Evolutionary conservation across 1,140 invertebrate species (phyloP), one percentile per base, ranked within the genome.

Genomic region (Megalopta genalis): DNA sequence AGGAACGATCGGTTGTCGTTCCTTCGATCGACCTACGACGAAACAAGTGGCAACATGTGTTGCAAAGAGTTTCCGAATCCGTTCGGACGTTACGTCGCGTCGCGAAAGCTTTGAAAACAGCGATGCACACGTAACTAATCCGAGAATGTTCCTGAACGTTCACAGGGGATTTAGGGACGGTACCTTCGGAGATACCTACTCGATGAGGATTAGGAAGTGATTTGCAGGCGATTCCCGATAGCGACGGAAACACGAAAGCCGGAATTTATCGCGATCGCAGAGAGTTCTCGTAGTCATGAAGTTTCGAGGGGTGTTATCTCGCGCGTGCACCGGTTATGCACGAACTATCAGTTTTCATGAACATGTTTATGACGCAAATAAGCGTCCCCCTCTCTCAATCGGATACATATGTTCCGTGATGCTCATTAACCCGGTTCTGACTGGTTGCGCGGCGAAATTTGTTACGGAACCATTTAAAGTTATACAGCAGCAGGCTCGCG

Each of bases 221-320:
- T 88, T 88, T 88, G 86, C 87, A 86, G 87, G 84, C 86, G 88
- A 89, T 87, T 82, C 75, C 78, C 87, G 89, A 90, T 90, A 90
- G 87, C 83, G 85, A 81, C 71, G 83, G 85, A 87, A 88, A 85
- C 82, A 84, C 80, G 81, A 88, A 83, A 89, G 87, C 85, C 83
- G 69, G 88, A 90, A 90, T 90, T 89, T 89, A 90, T 89, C 89
- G 87, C 77, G 89, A 89, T 88, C 82, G 83, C 85, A 77, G 87
- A 77, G 82, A 88, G 86, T 88, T 87, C 86, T 86, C 84, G 75
- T 79, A 87, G 81, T 88, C 86, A 85, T 86, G 86, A 84, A 87
- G 82, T 82, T 86, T 86, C 81, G 84, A 81, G 78, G 59, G 63
- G 73, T 80, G 88, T 88, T 89, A 89, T 89, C 88, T 87, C 82